These are phyloP conservation scores for Coboldia fuscipes DNA, from an alignment of 1,140 invertebrate genomes.

Conservation along the genomic window DNA sequence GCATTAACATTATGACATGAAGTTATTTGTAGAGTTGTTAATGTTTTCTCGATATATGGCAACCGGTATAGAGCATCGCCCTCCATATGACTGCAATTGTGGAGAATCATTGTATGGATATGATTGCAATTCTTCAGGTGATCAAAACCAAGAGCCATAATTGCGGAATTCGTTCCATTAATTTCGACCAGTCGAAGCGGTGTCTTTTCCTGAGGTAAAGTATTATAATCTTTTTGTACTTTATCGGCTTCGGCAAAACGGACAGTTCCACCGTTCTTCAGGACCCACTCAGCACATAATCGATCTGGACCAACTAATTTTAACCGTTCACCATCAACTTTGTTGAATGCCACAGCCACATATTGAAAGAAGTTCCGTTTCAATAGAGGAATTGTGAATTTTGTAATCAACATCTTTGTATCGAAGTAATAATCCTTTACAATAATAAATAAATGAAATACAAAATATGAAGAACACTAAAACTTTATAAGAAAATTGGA, in stretches of 20 bases:
- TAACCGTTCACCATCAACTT: slow-evolving; percentile 11
- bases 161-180: slow-evolving; percentile 46
- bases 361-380: no score
- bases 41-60: slow-evolving; percentile 26
- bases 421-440: no score
- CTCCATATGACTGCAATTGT: slow-evolving; percentile 42
- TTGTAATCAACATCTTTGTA: no score
- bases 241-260: slow-evolving; percentile 27
- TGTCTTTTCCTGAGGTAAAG: slow-evolving; percentile 25
- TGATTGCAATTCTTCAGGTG: slow-evolving; percentile 31
- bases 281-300: slow-evolving; percentile 31
- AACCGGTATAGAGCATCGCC: slow-evolving; percentile 34
- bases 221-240: slow-evolving; percentile 42
- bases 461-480: no score
- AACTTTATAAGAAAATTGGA: no score
- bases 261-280: slow-evolving; percentile 55
- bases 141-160: slow-evolving; percentile 29
- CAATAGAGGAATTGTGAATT: no score
- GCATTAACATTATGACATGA: slow-evolving; percentile 44
- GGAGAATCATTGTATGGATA: slow-evolving; percentile 37
- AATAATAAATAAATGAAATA: no score
- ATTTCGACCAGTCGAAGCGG: slow-evolving; percentile 38
- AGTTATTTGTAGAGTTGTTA: slow-evolving; percentile 38
- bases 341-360: slow-evolving; percentile 17
- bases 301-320: slow-evolving; percentile 12